Evolutionary conservation across 2,113 vertebrate species (phyloP).

Genomic region (Aegotheles bennettii): DNA sequence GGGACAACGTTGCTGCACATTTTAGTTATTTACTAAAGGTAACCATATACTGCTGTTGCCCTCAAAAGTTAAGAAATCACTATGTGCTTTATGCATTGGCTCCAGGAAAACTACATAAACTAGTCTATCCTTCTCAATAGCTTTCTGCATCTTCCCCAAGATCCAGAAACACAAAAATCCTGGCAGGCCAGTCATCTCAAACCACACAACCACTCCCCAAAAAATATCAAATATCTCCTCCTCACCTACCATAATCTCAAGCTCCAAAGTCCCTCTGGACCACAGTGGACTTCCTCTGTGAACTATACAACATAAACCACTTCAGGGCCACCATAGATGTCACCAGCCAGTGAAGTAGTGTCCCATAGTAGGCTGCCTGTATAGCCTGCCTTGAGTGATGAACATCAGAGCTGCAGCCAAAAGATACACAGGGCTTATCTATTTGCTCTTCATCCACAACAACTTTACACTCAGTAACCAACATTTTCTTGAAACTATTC

Average conservation of each 20-base stretch:
- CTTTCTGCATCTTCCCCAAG: neutral
- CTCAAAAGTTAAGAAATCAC: neutral
- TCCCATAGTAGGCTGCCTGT: rapidly evolving
- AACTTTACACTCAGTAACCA: neutral
- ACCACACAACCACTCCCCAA: neutral
- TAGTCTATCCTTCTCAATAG: neutral
- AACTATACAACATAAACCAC: neutral
- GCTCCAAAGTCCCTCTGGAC: neutral
- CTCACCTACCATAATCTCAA: neutral
- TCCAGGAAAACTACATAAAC: neutral
- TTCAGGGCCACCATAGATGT: neutral
- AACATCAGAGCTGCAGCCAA: neutral
- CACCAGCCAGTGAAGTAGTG: neutral
- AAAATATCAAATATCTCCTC: neutral
- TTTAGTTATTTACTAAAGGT: neutral
- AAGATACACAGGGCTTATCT: neutral
- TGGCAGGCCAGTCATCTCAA: neutral
- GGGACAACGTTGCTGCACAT: neutral
- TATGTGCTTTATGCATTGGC: neutral
- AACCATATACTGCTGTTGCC: neutral
- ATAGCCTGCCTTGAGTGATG: neutral
- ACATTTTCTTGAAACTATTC: neutral
- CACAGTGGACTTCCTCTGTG: neutral
- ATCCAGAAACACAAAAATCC: neutral
- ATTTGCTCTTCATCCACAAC: neutral